Percentiles rank a stretch among this genome's conserved stretches.
phyloP scores from a whole-genome alignment of 2,888 invertebrate genomes.

The Eulithis prunata region DNA sequence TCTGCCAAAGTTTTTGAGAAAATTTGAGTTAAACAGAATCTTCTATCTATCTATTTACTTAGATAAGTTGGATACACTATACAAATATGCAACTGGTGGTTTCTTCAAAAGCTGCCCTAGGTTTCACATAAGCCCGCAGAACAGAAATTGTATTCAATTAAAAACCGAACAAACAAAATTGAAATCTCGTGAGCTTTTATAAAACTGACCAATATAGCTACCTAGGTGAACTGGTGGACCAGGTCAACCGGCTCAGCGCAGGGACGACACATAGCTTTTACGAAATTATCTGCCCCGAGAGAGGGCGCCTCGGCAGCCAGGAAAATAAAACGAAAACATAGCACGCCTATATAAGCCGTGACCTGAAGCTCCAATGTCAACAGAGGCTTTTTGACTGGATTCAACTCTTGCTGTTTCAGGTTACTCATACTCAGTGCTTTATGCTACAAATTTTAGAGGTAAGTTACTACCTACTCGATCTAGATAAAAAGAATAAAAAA shows the following conservation, averaged over 20 bases:
- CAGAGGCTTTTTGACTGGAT: neutral
- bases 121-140: neutral
- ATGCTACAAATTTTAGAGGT: too few relatives aligned
- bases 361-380: slow-evolving; percentile 59
- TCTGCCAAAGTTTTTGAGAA: too few relatives aligned
- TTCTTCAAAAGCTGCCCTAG: too few relatives aligned
- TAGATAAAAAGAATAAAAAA: too few relatives aligned
- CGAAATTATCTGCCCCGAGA: slow-evolving; percentile 75
- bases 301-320: slow-evolving; percentile 63
- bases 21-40: too few relatives aligned
- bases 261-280: slow-evolving; percentile 71
- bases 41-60: too few relatives aligned
- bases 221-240: slow-evolving; percentile 53
- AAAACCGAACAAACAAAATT: neutral
- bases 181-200: slow-evolving; percentile 5
- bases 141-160: neutral
- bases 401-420: too few relatives aligned
- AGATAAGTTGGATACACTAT: too few relatives aligned
- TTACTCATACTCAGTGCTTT: too few relatives aligned
- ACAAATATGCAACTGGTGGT: too few relatives aligned
- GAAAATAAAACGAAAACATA: slow-evolving; percentile 78
- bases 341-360: slow-evolving; percentile 58
- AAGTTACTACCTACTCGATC: too few relatives aligned
- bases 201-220: slow-evolving; percentile 42
- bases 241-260: slow-evolving; percentile 64